Conservation (phyloP, 2,888 invertebrate species). For the Caradrina clavipalpis region DNA sequence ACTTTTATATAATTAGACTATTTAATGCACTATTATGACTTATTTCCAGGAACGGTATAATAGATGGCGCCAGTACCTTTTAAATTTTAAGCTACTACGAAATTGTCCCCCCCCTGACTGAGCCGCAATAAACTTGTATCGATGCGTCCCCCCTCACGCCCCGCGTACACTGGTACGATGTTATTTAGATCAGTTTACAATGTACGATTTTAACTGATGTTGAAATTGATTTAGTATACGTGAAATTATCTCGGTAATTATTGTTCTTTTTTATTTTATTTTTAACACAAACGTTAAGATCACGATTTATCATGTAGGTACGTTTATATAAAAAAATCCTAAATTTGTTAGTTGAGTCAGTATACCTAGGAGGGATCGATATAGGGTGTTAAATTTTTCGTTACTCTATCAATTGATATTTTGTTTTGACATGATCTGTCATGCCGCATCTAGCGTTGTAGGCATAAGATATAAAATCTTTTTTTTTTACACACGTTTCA, state of each 20-base stretch:
- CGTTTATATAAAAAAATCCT: no score
- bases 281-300: neutral
- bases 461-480: no score
- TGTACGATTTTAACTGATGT: conserved; percentile 8
- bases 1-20: conserved; percentile 2
- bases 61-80: conserved; percentile 10
- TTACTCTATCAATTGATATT: no score
- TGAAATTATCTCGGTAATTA: conserved; percentile 6
- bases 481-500: no score
- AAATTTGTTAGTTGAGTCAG: no score
- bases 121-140: neutral
- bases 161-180: conserved; percentile 7
- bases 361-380: no score
- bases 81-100: conserved; percentile 6
- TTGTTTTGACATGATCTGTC: no score
- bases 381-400: no score
- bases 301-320: no score
- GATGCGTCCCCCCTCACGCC: neutral
- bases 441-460: no score
- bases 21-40: conserved; percentile 8
- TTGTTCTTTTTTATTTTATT: conserved; percentile 1
- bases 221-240: conserved; percentile 10
- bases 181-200: conserved; percentile 8
- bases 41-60: conserved; percentile 9
- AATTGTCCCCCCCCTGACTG: neutral